Evolutionary conservation across 2,113 vertebrate genomes (phyloP).

Genomic region (Notothenia coriiceps): DNA sequence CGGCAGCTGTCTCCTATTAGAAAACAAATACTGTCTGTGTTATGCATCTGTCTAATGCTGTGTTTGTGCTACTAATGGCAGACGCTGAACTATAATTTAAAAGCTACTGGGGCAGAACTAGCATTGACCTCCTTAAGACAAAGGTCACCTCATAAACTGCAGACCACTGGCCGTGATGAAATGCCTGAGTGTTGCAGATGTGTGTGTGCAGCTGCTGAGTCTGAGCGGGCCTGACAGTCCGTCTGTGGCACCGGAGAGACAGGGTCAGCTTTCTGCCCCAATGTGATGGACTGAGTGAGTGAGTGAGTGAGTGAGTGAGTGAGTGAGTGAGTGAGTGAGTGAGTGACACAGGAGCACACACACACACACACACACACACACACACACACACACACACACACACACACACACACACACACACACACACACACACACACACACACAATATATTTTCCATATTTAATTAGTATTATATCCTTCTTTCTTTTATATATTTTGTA

Average conservation of each 20-base stretch:
- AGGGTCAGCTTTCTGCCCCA: slow-evolving; percentile 43
- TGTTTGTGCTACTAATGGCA: background rate
- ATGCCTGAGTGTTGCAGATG: slow-evolving; percentile 17
- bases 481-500: too few species aligned
- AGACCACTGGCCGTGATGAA: slow-evolving; percentile 17
- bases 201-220: slow-evolving; percentile 37
- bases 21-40: background rate
- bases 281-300: slow-evolving; percentile 27
- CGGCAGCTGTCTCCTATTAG: background rate
- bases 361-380: background rate
- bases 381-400: background rate
- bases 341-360: too few species aligned
- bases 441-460: too few species aligned
- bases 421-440: too few species aligned
- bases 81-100: background rate
- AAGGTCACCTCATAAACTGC: slow-evolving; percentile 40
- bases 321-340: too few species aligned
- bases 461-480: too few species aligned
- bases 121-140: slow-evolving; percentile 23
- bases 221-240: slow-evolving; percentile 44
- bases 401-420: too few species aligned
- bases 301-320: too few species aligned
- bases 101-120: background rate
- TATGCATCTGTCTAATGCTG: background rate
- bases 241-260: slow-evolving; percentile 30